phyloP scores from a whole-genome alignment of 2,113 vertebrate genomes.

The Callithrix jacchus region DNA sequence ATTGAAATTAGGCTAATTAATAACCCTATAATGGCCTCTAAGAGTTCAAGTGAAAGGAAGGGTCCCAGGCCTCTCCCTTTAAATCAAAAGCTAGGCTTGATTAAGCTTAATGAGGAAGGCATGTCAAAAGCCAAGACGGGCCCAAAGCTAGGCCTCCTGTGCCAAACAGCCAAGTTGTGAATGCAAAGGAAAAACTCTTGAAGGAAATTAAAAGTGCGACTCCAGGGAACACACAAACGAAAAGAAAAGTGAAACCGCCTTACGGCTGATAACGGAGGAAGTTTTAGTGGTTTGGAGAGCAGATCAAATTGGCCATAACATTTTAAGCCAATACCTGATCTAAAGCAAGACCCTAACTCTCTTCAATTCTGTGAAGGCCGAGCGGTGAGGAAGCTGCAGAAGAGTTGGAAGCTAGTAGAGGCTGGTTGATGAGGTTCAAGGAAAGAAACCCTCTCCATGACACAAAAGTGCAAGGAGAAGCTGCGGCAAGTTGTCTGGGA shows the following conservation, averaged over 20 bases:
- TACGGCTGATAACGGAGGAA: background rate
- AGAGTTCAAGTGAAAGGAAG: background rate
- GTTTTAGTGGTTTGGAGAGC: background rate
- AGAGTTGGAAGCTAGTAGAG: background rate
- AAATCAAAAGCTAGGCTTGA: background rate
- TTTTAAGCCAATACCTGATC: background rate
- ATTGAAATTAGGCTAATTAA: background rate
- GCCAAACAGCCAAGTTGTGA: background rate
- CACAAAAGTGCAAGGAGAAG: background rate
- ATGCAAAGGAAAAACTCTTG: background rate
- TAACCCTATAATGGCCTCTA: background rate
- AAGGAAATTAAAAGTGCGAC: background rate
- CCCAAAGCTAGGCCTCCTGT: background rate
- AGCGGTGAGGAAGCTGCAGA: background rate
- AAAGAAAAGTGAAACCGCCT: background rate
- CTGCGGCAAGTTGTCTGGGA: background rate
- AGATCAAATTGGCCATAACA: background rate
- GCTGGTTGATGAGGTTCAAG: background rate
- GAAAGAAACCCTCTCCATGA: background rate
- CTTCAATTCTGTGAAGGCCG: background rate
- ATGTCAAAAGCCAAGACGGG: background rate
- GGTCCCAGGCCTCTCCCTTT: background rate
- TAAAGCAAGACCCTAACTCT: background rate
- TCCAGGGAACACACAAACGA: background rate
- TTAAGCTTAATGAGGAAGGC: background rate